Percentiles rank a stretch among this genome's conserved stretches.
Conservation (phyloP, 1,140 invertebrate genomes). For the Teleopsis dalmanni region DNA sequence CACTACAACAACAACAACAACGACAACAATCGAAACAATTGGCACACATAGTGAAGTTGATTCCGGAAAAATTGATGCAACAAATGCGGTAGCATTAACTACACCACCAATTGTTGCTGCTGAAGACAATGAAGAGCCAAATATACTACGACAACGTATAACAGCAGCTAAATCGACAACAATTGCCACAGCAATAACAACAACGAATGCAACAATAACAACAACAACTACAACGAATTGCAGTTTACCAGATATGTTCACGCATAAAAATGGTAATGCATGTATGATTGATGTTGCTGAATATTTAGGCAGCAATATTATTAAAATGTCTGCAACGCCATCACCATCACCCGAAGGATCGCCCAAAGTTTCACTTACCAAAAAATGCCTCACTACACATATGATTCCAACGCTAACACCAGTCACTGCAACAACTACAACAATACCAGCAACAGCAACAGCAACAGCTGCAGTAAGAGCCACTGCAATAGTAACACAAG, state of each 20-base stretch:
- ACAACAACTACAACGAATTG: conserved; percentile 2
- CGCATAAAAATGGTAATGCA: not conserved
- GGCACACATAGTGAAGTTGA: not conserved
- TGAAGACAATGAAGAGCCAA: conserved; percentile 6
- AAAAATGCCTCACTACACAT: not conserved
- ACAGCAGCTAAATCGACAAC: conserved; percentile 1
- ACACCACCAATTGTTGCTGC: conserved; percentile 9
- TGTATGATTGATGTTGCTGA: conserved; percentile 16
- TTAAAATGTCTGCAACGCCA: conserved; percentile 32
- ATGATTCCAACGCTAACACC: not conserved
- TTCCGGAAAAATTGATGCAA: conserved; percentile 8
- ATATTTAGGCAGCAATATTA: conserved; percentile 30
- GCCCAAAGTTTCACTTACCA: conserved; percentile 1
- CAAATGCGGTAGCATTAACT: not conserved
- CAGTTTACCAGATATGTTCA: not conserved
- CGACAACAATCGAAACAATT: not conserved
- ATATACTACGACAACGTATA: conserved; percentile 6
- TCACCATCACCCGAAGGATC: conserved; percentile 26
- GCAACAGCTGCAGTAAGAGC: not conserved
- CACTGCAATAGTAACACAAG: not conserved
- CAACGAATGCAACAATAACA: not conserved
- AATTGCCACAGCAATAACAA: not conserved
- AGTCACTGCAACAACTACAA: not conserved
- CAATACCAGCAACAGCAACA: not conserved
- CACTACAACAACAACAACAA: conserved; percentile 11